These are phyloP conservation scores for Molanna angustata DNA, from an alignment of 2,888 invertebrate genomes.

Conservation along the genomic window DNA sequence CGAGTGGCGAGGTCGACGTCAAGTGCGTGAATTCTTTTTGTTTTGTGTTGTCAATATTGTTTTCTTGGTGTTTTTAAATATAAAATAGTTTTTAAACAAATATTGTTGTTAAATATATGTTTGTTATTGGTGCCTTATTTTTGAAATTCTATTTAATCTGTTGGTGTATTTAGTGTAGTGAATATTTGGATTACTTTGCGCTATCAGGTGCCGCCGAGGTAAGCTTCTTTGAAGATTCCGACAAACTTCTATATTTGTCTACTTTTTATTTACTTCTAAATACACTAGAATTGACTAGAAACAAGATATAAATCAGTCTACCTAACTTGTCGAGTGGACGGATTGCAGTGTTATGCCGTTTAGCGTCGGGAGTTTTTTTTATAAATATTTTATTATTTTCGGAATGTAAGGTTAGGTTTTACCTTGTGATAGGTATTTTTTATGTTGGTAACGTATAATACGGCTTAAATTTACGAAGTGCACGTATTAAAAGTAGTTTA, in stretches of 20 bases:
- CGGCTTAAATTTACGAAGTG: too few species aligned
- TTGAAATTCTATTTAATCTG: constrained; percentile 14
- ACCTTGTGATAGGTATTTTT: constrained; percentile 29
- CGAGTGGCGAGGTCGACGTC: constrained; percentile 53
- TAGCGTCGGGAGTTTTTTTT: not conserved
- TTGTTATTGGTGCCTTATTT: constrained; percentile 19
- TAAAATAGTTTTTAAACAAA: constrained; percentile 26
- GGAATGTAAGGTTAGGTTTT: constrained; percentile 26
- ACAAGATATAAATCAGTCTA: too few species aligned
- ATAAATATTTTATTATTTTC: not conserved
- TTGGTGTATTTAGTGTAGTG: constrained; percentile 36
- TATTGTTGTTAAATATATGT: constrained; percentile 19
- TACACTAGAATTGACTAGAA: too few species aligned
- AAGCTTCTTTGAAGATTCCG: constrained; percentile 34
- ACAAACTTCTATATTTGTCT: constrained; percentile 27
- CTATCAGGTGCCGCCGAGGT: constrained; percentile 58
- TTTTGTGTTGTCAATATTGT: constrained; percentile 50
- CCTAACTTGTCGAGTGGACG: too few species aligned
- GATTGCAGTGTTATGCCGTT: too few species aligned
- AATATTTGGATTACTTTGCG: constrained; percentile 47
- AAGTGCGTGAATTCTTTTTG: constrained; percentile 50
- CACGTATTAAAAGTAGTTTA: too few species aligned
- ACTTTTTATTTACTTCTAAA: constrained; percentile 19
- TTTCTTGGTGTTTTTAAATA: constrained; percentile 47
- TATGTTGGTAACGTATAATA: too few species aligned